These are phyloP conservation scores for Danionella cerebrum DNA, from an alignment of 2,113 vertebrate species.

Conservation along the genomic window DNA sequence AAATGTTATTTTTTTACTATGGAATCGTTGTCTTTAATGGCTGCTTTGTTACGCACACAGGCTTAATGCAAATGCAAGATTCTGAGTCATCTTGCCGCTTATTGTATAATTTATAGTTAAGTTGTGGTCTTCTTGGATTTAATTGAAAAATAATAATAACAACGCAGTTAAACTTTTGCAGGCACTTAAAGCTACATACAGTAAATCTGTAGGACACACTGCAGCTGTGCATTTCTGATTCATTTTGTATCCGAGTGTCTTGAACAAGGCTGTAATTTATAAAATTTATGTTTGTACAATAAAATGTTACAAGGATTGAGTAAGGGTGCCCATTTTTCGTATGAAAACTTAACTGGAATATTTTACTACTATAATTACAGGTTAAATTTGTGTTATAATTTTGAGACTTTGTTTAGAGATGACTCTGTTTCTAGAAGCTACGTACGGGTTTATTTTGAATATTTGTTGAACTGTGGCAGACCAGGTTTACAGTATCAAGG, in stretches of 20 bases:
- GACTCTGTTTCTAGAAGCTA: no score
- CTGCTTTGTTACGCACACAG: not conserved
- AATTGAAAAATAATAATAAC: not conserved
- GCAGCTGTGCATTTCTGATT: not conserved
- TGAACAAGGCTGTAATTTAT: not conserved
- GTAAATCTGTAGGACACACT: constrained; percentile 2
- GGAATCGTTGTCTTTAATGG: not conserved
- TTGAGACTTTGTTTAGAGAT: no score
- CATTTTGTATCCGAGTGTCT: no score
- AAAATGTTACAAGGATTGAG: not conserved
- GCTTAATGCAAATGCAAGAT: not conserved
- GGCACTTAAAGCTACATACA: not conserved
- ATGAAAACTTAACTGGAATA: no score
- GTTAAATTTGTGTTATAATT: no score
- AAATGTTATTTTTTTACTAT: no score
- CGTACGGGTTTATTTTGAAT: no score
- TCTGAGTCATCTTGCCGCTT: not conserved
- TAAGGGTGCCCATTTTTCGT: no score
- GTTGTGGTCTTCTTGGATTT: not conserved
- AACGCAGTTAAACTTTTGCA: not conserved
- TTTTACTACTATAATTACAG: no score
- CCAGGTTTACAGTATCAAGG: no score
- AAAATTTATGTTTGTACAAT: constrained; percentile 6
- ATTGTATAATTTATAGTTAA: not conserved
- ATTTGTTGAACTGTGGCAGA: no score